Evolutionary conservation across 1,140 invertebrate species (phyloP).

Genomic region (Colletes gigas): DNA sequence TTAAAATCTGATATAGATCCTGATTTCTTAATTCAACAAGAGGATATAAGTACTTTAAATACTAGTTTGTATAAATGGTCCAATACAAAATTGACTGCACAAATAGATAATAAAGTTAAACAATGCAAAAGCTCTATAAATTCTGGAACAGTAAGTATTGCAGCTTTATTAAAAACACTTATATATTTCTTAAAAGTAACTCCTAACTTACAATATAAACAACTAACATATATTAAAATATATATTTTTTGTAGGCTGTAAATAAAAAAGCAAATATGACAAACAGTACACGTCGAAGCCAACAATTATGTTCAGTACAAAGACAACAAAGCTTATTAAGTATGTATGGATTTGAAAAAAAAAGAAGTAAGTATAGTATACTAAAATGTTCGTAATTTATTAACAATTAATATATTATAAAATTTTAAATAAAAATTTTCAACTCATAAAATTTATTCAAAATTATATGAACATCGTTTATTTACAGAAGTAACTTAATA

Average conservation of each 20-base stretch:
- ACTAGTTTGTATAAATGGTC: slow-evolving; percentile 18
- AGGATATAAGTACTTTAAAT: slow-evolving; percentile 6
- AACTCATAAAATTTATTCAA: not conserved
- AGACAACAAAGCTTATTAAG: slow-evolving; percentile 55
- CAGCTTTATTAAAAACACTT: not conserved
- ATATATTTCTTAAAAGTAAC: slow-evolving; percentile 1
- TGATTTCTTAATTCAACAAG: slow-evolving; percentile 16
- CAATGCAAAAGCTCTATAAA: slow-evolving; percentile 7
- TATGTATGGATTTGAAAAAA: slow-evolving; percentile 58
- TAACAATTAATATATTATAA: slow-evolving; percentile 5
- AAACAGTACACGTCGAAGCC: slow-evolving; percentile 32
- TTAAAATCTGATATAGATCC: not conserved
- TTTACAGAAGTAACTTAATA: not conserved
- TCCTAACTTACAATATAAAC: no score
- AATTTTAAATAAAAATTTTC: not conserved
- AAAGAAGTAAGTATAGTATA: slow-evolving; percentile 41
- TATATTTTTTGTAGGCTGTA: slow-evolving; percentile 1
- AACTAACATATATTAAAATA: not conserved
- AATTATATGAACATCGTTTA: slow-evolving; percentile 6
- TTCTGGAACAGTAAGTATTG: slow-evolving; percentile 20
- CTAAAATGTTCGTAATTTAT: not conserved
- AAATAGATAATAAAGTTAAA: slow-evolving; percentile 20
- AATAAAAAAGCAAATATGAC: slow-evolving; percentile 9
- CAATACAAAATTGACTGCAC: not conserved
- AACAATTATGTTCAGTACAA: slow-evolving; percentile 22